Conservation (phyloP, 2,113 vertebrate genomes). For the Sapajus apella region DNA sequence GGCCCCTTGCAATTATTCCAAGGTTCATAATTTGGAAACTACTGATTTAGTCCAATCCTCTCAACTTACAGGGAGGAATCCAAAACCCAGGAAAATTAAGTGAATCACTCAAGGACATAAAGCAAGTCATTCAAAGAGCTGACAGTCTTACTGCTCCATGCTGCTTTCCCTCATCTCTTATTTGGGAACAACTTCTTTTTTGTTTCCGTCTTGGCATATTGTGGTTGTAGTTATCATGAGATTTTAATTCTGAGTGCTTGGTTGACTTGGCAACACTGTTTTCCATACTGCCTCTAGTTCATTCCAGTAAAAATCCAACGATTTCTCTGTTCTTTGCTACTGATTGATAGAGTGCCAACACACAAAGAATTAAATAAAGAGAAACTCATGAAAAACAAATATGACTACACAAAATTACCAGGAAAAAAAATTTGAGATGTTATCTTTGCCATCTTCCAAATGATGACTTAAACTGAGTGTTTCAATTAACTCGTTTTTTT, state of each 20-base stretch:
- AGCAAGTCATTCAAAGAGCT: slow-evolving; percentile 58
- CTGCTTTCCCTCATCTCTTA: not conserved
- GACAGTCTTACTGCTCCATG: not conserved
- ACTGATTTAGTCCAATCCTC: slow-evolving; percentile 65
- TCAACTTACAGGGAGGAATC: slow-evolving; percentile 66
- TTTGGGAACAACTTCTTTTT: slow-evolving; percentile 68
- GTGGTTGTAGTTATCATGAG: slow-evolving; percentile 60
- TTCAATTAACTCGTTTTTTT: not conserved
- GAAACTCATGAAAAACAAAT: slow-evolving; percentile 42
- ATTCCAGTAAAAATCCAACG: slow-evolving; percentile 30
- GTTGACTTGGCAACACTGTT: slow-evolving; percentile 60
- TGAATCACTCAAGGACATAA: slow-evolving; percentile 71
- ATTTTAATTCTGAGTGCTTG: slow-evolving; percentile 63
- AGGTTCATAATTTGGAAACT: slow-evolving; percentile 72
- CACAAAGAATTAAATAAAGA: slow-evolving; percentile 6
- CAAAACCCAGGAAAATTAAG: slow-evolving; percentile 64
- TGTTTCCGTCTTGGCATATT: slow-evolving; percentile 60
- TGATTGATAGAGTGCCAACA: slow-evolving; percentile 51
- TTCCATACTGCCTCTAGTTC: slow-evolving; percentile 51
- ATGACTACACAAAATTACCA: not conserved
- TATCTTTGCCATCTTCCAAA: not conserved
- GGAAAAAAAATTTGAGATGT: slow-evolving; percentile 2
- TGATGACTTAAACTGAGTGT: not conserved
- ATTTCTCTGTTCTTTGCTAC: slow-evolving; percentile 57
- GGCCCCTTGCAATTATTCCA: slow-evolving; percentile 59